Conservation (phyloP, 2,113 vertebrate species). For the Cavia porcellus region DNA sequence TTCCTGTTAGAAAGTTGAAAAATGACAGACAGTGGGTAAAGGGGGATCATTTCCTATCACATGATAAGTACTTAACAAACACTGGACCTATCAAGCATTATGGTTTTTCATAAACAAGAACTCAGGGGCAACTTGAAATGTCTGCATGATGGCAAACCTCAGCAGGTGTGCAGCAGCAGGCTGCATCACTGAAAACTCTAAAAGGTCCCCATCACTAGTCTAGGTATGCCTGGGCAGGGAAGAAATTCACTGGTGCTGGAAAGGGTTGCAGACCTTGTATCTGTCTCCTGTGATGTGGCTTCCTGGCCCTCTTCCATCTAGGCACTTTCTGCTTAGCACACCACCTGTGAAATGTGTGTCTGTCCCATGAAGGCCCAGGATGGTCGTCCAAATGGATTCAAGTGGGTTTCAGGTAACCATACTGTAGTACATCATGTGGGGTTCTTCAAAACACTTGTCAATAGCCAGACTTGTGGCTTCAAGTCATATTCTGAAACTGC, state of each 20-base stretch:
- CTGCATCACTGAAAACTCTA: neutral
- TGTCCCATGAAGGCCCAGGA: neutral
- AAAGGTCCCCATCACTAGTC: neutral
- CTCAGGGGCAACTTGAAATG: neutral
- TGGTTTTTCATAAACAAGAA: slow-evolving; percentile 41
- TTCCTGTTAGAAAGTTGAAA: neutral
- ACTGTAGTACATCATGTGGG: neutral
- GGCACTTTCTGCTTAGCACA: neutral
- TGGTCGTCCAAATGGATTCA: neutral
- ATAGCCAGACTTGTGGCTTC: neutral
- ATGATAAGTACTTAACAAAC: neutral
- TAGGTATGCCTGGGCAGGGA: neutral
- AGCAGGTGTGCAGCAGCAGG: neutral
- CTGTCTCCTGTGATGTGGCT: neutral
- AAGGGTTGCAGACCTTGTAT: neutral
- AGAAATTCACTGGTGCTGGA: neutral
- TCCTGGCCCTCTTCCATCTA: neutral
- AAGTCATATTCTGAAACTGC: neutral
- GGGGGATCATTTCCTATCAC: neutral
- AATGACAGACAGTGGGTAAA: neutral
- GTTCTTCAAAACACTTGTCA: neutral
- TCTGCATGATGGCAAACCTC: neutral
- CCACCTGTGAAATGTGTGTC: neutral
- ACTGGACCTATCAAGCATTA: neutral
- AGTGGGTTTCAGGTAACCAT: neutral